Evolutionary conservation across 37 sponge, comb jelly and placozoan species (phyloP).

Genomic region (Halichondria panicea): DNA sequence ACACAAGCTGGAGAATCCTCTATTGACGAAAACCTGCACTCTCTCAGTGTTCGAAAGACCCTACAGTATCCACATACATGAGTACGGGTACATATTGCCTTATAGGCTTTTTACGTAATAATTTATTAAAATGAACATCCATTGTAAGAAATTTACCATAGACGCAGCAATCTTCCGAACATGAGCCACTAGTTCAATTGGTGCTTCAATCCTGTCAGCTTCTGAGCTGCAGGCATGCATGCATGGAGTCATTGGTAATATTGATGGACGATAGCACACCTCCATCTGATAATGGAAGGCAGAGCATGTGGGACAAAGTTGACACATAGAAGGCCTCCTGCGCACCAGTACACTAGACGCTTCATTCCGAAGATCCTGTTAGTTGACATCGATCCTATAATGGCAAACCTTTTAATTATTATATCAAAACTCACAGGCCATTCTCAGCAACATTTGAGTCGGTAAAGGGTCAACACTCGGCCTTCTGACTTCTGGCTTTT

Average conservation of each 20-base stretch:
- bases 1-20: slow-evolving; percentile 35
- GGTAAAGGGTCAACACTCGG: no score
- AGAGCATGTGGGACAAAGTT: slow-evolving; percentile 24
- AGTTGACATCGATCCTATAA: background rate
- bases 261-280: background rate
- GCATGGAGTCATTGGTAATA: background rate
- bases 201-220: no score
- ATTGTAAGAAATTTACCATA: slow-evolving; percentile 38
- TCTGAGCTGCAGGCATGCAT: background rate
- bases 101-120: background rate
- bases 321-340: slow-evolving; percentile 17
- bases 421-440: background rate
- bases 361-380: slow-evolving; percentile 8
- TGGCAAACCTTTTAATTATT: background rate
- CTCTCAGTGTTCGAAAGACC: slow-evolving; percentile 27
- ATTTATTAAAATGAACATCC: background rate
- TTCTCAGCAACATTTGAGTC: no score
- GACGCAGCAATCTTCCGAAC: slow-evolving; percentile 50
- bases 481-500: no score
- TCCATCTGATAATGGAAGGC: background rate
- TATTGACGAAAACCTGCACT: slow-evolving; percentile 49
- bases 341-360: slow-evolving; percentile 30
- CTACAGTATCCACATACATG: slow-evolving; percentile 17
- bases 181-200: slow-evolving; percentile 43
- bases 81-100: background rate